phyloP scores from a whole-genome alignment of 2,113 vertebrate species.

The Chaetops frenatus region DNA sequence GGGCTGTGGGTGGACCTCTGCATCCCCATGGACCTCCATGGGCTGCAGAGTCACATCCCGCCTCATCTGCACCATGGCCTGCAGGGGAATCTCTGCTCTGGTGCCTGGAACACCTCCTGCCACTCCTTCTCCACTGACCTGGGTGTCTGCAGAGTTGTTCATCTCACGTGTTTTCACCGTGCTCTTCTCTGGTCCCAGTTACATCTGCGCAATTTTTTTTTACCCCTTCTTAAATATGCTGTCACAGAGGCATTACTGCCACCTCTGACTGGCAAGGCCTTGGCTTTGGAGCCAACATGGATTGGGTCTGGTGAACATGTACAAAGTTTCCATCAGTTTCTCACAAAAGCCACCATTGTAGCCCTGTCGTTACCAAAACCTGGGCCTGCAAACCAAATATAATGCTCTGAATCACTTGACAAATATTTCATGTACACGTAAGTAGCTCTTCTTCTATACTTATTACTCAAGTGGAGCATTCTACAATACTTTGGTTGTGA shows the following conservation, averaged over 20 bases:
- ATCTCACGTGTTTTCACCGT: background rate
- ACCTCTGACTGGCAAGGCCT: background rate
- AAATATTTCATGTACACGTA: background rate
- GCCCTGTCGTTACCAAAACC: background rate
- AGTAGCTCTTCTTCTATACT: background rate
- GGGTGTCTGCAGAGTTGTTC: background rate
- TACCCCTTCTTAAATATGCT: background rate
- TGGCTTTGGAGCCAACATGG: background rate
- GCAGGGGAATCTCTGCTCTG: background rate
- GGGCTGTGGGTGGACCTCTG: background rate
- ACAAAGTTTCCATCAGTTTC: background rate
- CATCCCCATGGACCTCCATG: no score
- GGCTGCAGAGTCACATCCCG: background rate
- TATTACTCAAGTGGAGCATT: background rate
- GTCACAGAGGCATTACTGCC: accelerated
- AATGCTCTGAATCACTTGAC: background rate
- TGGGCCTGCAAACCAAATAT: background rate
- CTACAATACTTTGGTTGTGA: background rate
- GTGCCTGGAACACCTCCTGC: background rate
- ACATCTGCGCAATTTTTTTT: background rate
- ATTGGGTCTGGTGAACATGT: background rate
- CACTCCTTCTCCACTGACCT: background rate
- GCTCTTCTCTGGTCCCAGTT: background rate
- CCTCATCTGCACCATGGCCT: accelerated
- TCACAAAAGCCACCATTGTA: background rate